A percentile compares a stretch with the other conserved stretches of the same genome.
Conservation (phyloP, 2,113 vertebrate genomes). For the Circaetus gallicus region DNA sequence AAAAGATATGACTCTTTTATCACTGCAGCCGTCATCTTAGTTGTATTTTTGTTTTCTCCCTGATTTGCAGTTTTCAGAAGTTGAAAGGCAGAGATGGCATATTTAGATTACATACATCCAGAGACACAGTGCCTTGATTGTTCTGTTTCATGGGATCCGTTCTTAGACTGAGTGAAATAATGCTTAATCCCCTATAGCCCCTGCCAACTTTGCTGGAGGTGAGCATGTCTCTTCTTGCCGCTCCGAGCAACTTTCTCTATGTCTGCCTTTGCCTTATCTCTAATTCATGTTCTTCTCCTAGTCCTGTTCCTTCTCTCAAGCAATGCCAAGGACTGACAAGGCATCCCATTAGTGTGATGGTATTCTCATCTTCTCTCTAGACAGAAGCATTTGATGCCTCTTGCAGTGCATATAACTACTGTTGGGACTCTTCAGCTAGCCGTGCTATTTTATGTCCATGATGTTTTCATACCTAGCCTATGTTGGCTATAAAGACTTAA, state of each 20-base stretch:
- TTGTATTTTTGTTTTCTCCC: background rate
- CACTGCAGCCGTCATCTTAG: background rate
- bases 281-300: background rate
- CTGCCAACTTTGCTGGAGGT: background rate
- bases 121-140: background rate
- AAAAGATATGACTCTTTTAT: background rate
- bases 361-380: background rate
- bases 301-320: background rate
- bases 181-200: background rate
- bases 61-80: conserved; percentile 14
- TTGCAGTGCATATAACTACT: background rate
- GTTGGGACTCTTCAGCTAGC: background rate
- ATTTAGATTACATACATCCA: conserved; percentile 17
- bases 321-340: background rate
- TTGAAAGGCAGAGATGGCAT: conserved; percentile 22
- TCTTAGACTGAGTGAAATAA: background rate
- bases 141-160: background rate
- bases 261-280: background rate
- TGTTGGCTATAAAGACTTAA: background rate
- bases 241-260: background rate
- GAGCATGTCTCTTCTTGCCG: background rate
- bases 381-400: background rate
- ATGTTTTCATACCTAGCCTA: background rate
- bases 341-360: background rate
- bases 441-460: background rate